These are phyloP conservation scores for Nematopogon swammerdamellus DNA, from an alignment of 2,888 invertebrate species.

Conservation along the genomic window DNA sequence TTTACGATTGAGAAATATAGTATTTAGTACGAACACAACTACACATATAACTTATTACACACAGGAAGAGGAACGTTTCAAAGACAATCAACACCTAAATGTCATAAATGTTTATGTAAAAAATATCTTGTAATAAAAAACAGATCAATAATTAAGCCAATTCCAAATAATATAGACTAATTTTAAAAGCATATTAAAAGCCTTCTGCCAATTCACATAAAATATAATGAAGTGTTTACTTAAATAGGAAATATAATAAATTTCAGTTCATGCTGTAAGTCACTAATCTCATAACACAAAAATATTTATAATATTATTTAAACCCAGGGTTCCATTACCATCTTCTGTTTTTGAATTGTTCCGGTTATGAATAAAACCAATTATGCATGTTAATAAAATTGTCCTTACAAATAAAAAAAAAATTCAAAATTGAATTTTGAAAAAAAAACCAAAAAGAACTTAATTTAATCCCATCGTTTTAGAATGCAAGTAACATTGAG, in stretches of 20 bases:
- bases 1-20: background rate
- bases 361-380: background rate
- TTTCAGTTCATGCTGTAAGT: slow-evolving; percentile 1
- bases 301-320: background rate
- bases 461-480: too few species aligned
- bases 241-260: background rate
- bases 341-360: background rate
- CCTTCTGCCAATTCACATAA: slow-evolving; percentile 1
- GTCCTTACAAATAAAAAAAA: background rate
- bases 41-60: background rate
- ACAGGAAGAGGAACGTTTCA: background rate
- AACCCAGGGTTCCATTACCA: background rate
- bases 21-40: background rate
- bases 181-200: background rate
- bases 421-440: background rate
- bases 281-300: background rate
- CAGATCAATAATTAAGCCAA: background rate
- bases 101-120: background rate
- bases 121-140: background rate
- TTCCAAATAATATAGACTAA: slow-evolving; percentile 2
- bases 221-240: too few species aligned
- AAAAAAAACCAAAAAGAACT: too few species aligned
- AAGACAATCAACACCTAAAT: background rate
- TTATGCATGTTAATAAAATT: background rate
- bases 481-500: too few species aligned